phyloP scores from a whole-genome alignment of 2,888 invertebrate species.

The Leptura quadrifasciata region DNA sequence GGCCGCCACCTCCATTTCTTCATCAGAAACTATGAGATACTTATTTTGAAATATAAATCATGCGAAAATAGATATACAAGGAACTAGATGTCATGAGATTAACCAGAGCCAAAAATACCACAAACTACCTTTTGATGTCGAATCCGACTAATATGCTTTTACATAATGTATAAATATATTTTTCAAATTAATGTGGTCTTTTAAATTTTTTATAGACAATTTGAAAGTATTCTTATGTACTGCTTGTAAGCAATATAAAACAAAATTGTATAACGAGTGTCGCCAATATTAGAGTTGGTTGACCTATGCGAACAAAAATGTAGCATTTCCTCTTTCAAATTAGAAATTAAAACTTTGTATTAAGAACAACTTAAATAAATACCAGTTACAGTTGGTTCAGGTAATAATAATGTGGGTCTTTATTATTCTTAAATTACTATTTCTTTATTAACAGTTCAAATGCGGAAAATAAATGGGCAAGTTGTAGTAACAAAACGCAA shows the following conservation, averaged over 20 bases:
- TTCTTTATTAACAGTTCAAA: too few species aligned
- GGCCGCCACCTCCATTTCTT: constrained; percentile 2
- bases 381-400: too few species aligned
- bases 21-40: neutral
- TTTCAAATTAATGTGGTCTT: constrained; percentile 15
- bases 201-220: neutral
- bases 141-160: constrained; percentile 12
- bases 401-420: too few species aligned
- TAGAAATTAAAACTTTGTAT: neutral
- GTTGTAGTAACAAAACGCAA: too few species aligned
- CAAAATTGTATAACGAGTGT: neutral
- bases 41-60: constrained; percentile 20
- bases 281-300: constrained; percentile 12
- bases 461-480: too few species aligned
- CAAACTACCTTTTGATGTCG: constrained; percentile 16
- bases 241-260: neutral
- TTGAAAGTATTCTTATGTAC: constrained; percentile 22
- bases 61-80: constrained; percentile 19
- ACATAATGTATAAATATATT: constrained; percentile 20
- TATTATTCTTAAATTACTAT: too few species aligned
- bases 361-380: neutral
- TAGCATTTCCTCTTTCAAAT: neutral
- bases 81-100: constrained; percentile 14
- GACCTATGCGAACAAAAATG: neutral
- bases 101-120: constrained; percentile 17